Conservation (phyloP, 2,113 vertebrate species). For the Forbesichthys papilliferus region DNA sequence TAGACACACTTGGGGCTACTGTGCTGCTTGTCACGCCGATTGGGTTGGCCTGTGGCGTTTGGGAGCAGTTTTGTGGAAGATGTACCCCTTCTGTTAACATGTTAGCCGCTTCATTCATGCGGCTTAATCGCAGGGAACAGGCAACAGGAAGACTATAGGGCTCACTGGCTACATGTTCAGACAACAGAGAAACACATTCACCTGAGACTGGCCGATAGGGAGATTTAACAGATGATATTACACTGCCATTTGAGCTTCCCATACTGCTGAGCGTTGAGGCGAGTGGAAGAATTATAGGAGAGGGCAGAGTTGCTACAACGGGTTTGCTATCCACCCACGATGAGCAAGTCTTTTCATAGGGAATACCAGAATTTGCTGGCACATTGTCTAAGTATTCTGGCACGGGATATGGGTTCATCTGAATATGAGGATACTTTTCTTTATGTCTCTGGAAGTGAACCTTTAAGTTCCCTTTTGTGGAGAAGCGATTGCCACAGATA, state of each 20-base stretch:
- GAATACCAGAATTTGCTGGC: conserved; percentile 95
- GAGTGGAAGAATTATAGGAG: conserved; percentile 84
- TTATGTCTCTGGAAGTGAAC: conserved; percentile 99
- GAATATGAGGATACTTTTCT: conserved; percentile 97
- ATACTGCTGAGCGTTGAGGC: conserved; percentile 79
- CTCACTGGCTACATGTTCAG: conserved; percentile 80
- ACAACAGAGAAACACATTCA: conserved; percentile 87
- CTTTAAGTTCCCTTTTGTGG: conserved; percentile 98
- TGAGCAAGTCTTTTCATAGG: conserved; percentile 90
- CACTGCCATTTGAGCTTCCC: conserved; percentile 82
- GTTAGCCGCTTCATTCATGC: conserved; percentile 61
- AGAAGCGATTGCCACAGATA: conserved; percentile 98
- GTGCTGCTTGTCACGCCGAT: conserved; percentile 32
- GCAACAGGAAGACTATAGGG: conserved; percentile 63
- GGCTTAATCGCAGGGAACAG: conserved; percentile 73
- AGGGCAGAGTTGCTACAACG: conserved; percentile 80
- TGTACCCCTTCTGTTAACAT: conserved; percentile 78
- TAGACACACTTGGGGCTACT: conserved; percentile 31
- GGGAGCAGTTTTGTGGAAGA: conserved; percentile 70
- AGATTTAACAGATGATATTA: conserved; percentile 84
- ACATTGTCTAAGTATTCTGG: conserved; percentile 98
- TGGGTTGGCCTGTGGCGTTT: conserved; percentile 63
- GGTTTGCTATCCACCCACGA: conserved; percentile 95
- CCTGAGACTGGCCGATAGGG: conserved; percentile 85
- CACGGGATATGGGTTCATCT: conserved; percentile 98